A percentile compares a stretch with the other conserved stretches of the same genome.
These are phyloP conservation scores for Clarias fuscus DNA, from an alignment of 2,797 vertebrate species.

Conservation along the genomic window DNA sequence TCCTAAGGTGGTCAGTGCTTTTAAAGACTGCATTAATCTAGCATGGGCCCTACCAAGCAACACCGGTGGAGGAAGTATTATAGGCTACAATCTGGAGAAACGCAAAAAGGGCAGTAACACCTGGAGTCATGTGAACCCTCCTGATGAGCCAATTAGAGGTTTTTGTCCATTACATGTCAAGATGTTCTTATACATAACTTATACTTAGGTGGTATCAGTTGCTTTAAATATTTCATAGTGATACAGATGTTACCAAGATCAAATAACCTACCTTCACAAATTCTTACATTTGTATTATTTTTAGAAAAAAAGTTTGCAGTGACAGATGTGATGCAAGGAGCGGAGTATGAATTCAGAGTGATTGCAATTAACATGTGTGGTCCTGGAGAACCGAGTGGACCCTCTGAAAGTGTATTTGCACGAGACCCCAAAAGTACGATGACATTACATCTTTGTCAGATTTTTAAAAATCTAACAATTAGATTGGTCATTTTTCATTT, in stretches of 20 bases:
- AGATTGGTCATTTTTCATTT: neutral
- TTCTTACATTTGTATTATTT: neutral
- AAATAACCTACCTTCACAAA: slow-evolving; percentile 5
- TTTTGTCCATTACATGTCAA: neutral
- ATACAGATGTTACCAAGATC: neutral
- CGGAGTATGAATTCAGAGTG: slow-evolving; percentile 87
- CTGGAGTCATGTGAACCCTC: slow-evolving; percentile 80
- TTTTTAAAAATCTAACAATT: neutral
- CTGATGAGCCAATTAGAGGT: slow-evolving; percentile 73
- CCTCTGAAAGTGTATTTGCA: slow-evolving; percentile 77
- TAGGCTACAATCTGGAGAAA: slow-evolving; percentile 87
- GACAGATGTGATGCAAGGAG: slow-evolving; percentile 77
- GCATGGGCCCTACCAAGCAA: slow-evolving; percentile 79
- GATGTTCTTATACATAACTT: neutral
- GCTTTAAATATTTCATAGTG: neutral
- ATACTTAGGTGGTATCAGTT: neutral
- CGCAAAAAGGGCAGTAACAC: slow-evolving; percentile 82
- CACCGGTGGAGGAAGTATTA: slow-evolving; percentile 74
- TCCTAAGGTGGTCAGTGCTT: slow-evolving; percentile 79
- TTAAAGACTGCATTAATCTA: slow-evolving; percentile 78
- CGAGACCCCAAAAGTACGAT: slow-evolving; percentile 82
- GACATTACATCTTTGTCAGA: neutral
- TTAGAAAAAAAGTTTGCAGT: slow-evolving; percentile 76
- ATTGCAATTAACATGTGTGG: slow-evolving; percentile 84
- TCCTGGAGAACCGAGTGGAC: slow-evolving; percentile 78